phyloP scores from a whole-genome alignment of 2,797 vertebrate species.

The Syngnathus acus region DNA sequence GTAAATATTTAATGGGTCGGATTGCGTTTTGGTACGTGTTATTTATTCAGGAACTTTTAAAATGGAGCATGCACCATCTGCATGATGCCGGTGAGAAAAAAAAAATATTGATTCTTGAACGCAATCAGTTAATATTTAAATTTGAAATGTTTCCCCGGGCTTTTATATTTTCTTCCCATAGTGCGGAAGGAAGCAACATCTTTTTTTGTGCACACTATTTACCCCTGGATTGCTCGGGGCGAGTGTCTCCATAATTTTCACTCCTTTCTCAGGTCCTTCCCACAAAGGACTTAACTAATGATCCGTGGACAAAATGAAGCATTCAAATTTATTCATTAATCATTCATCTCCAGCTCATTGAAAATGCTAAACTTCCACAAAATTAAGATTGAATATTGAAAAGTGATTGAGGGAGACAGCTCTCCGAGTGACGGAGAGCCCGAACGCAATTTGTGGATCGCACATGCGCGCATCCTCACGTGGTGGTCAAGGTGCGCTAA shows the following conservation, averaged over 20 bases:
- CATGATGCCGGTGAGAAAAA: slow-evolving; percentile 44
- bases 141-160: slow-evolving; percentile 75
- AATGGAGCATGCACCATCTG: slow-evolving; percentile 26
- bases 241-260: slow-evolving; percentile 99
- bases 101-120: slow-evolving; percentile 66
- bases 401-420: slow-evolving; percentile 99
- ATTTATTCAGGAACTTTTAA: slow-evolving; percentile 14
- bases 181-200: slow-evolving; percentile 71
- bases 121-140: slow-evolving; percentile 68
- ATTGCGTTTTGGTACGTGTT: neutral
- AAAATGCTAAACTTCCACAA: slow-evolving; percentile 99
- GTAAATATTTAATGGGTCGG: neutral
- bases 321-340: slow-evolving; percentile 99
- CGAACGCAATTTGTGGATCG: slow-evolving; percentile 56
- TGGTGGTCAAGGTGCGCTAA: slow-evolving; percentile 84
- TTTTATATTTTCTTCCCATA: slow-evolving; percentile 60
- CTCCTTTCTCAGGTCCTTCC: slow-evolving; percentile 99
- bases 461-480: slow-evolving; percentile 54
- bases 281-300: slow-evolving; percentile 99
- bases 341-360: slow-evolving; percentile 99
- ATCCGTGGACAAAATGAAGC: slow-evolving; percentile 99
- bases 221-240: slow-evolving; percentile 99
- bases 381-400: slow-evolving; percentile 99
- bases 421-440: slow-evolving; percentile 55
- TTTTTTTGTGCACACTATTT: slow-evolving; percentile 97